These are phyloP conservation scores for Dryobotodes eremita DNA, from an alignment of 2,888 invertebrate species.

Conservation along the genomic window DNA sequence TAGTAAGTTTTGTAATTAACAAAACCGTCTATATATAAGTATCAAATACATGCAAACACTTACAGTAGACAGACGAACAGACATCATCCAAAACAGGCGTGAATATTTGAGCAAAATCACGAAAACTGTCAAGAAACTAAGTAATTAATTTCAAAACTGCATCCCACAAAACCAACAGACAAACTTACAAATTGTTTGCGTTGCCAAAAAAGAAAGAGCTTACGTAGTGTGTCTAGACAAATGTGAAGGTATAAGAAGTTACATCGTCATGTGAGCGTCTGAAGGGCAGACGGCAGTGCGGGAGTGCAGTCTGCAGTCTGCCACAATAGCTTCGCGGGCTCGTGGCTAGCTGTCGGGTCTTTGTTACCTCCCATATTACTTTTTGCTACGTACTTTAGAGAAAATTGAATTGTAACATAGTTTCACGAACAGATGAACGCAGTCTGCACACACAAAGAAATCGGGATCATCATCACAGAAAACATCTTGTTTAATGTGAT, in stretches of 20 bases:
- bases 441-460: conserved; percentile 47
- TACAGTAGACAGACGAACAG: neutral
- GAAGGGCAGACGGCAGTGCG: conserved; percentile 59
- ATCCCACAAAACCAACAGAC: neutral
- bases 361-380: conserved; percentile 77
- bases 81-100: neutral
- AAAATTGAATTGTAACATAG: conserved; percentile 71
- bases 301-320: conserved; percentile 62
- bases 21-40: neutral
- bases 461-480: too few species aligned
- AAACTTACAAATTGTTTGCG: neutral
- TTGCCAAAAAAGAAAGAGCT: conserved; percentile 14
- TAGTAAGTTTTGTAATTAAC: neutral
- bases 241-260: conserved; percentile 52
- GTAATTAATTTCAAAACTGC: conserved; percentile 9
- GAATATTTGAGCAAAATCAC: neutral
- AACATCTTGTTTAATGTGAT: too few species aligned
- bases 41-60: neutral
- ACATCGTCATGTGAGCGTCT: conserved; percentile 53
- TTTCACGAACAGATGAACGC: conserved; percentile 58
- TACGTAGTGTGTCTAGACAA: conserved; percentile 29
- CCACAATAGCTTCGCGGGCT: conserved; percentile 67
- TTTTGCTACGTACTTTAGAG: conserved; percentile 65
- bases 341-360: conserved; percentile 70
- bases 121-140: neutral